Conservation (phyloP, 2,113 vertebrate genomes). For the Setophaga kirtlandii region DNA sequence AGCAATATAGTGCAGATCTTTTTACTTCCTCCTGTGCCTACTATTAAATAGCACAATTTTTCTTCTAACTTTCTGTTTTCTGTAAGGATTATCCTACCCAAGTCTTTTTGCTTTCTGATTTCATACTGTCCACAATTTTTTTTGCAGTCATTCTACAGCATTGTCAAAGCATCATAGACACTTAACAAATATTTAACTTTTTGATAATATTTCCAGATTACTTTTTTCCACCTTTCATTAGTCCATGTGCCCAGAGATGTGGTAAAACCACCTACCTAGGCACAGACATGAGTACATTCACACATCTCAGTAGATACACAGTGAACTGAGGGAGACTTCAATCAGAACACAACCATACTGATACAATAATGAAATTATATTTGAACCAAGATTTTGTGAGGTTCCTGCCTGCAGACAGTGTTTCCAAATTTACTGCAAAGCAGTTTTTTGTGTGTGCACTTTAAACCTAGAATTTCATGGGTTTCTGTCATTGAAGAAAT, state of each 20-base stretch:
- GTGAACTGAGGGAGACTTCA: not conserved
- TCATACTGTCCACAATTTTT: not conserved
- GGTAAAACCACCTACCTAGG: not conserved
- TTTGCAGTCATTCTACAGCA: not conserved
- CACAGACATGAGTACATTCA: accelerated
- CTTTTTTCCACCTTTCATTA: not conserved
- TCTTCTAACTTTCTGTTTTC: not conserved
- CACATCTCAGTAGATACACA: not conserved
- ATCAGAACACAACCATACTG: not conserved
- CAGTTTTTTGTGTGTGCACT: not conserved
- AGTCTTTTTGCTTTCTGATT: not conserved
- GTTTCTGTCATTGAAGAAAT: not conserved
- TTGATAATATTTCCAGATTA: not conserved
- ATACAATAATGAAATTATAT: not conserved
- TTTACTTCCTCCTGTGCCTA: not conserved
- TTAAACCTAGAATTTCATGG: not conserved
- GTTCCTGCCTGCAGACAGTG: not conserved
- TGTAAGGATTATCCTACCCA: not conserved
- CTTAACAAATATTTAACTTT: not conserved
- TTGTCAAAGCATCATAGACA: not conserved
- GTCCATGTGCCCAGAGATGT: not conserved
- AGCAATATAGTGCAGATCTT: not conserved
- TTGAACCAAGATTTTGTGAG: not conserved
- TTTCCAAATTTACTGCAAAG: not conserved
- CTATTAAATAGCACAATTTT: not conserved